Base-by-base conservation (phyloP, 2,113 vertebrate species). In the Callorhinus ursinus region DNA sequence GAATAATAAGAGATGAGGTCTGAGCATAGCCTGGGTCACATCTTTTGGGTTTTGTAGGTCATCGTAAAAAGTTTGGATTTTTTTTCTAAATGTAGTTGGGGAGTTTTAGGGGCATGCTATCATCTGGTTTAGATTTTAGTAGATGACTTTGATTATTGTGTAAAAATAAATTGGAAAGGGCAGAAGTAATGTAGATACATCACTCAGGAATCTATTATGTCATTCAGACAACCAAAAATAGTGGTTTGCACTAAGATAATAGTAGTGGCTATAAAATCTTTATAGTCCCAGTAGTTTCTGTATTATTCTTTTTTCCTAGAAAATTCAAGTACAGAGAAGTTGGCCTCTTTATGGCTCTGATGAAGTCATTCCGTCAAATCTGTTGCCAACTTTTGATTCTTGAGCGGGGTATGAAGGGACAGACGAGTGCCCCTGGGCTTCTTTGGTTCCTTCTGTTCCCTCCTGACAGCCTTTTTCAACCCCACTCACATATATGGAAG, bases 111-210 rank as follows among this genome's bases (percentile, higher is more conserved):
- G 61, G 7, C 79, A 90, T 79, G 1, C 0, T 67, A 71, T 83
- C 22, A 74, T 72, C 22, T 74, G 12, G 82, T 77, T 90, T 88
- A 77, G 18, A 80, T 83, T 93, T 93, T 86, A 71, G 83, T 76
- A 59, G 2, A 79, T 83, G 94, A 53, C 10, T 65, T 88, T 82
- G 22, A 10, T 21, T 69, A 55, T 2, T n/a, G 1, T 51, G 19
- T 77, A 28, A n/a, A 98, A 95, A 88, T 42, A 42, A 53, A 83
- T 39, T 67, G 8, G 16, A 72, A 13, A 6, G 12, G 10, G 2
- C 19, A 49, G 39, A 93, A 79, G 24, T 33, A 21, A 91, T 86
- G 19, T 77, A 74, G 39, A 7, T 86, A 55, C 14, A 83, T n/a
- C 6, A 87, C 11, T 18, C 33, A 85, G 57, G 65, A 93, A 84